A percentile compares a stretch with the other conserved stretches of the same genome.
phyloP scores from a whole-genome alignment of 2,113 vertebrate species.

The Urocolius indicus region DNA sequence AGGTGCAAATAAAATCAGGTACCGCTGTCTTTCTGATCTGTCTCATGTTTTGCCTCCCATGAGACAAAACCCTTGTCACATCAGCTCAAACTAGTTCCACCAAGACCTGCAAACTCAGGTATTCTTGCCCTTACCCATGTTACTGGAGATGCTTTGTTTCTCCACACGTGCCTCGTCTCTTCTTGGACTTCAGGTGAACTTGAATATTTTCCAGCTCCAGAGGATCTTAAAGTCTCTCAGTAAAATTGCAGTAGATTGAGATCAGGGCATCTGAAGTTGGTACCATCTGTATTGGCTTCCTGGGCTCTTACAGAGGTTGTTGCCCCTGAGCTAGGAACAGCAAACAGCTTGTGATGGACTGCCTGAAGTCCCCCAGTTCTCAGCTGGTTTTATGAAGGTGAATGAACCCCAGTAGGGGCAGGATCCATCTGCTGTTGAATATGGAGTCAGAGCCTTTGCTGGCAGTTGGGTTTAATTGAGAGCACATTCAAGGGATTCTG shows the following conservation, averaged over 20 bases:
- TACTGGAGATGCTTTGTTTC: background rate
- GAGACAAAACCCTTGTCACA: background rate
- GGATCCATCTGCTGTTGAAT: background rate
- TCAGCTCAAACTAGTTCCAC: background rate
- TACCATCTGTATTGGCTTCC: background rate
- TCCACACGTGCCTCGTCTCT: background rate
- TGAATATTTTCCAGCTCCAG: background rate
- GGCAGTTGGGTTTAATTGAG: background rate
- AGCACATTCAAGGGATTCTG: background rate
- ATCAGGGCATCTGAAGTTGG: background rate
- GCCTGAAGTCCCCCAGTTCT: background rate
- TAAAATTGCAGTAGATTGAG: background rate
- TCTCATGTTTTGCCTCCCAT: background rate
- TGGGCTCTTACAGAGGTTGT: background rate
- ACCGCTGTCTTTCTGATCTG: background rate
- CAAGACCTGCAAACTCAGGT: background rate
- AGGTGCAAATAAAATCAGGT: conserved; percentile 35
- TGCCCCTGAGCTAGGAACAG: background rate
- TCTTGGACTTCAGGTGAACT: background rate
- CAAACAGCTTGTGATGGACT: background rate
- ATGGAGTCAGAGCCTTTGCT: background rate
- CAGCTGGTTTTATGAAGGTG: background rate
- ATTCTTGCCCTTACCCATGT: background rate
- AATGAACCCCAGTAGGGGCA: background rate
- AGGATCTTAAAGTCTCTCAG: background rate